These are phyloP conservation scores for Manis javanica DNA, from an alignment of 2,797 vertebrate species.

Conservation along the genomic window DNA sequence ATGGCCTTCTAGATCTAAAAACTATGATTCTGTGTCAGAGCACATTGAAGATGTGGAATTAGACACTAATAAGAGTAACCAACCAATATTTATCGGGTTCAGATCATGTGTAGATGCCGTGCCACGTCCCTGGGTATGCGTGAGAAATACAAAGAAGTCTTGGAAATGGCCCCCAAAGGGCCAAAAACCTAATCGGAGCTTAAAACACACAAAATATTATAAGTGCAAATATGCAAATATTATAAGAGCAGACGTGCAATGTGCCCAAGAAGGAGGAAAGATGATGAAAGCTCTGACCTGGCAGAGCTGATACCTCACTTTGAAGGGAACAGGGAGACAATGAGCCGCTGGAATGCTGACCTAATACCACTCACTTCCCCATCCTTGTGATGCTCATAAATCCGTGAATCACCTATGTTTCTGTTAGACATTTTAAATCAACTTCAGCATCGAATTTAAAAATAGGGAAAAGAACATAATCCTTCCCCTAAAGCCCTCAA, in stretches of 20 bases:
- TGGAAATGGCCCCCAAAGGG: not conserved
- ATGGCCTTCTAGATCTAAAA: not conserved
- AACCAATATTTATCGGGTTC: not conserved
- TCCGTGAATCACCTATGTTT: not conserved
- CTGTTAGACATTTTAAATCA: constrained; percentile 1
- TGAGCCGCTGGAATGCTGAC: not conserved
- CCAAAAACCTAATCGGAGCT: not conserved
- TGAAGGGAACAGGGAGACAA: not conserved
- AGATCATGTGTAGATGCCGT: not conserved
- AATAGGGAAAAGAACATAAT: constrained; percentile 31
- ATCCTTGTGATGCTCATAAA: not conserved
- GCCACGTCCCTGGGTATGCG: not conserved
- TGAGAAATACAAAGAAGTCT: not conserved
- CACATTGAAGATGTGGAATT: not conserved
- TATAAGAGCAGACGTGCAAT: not conserved
- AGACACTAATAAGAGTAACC: not conserved
- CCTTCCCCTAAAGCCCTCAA: not conserved
- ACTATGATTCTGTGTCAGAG: not conserved
- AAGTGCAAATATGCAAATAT: not conserved
- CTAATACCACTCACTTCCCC: not conserved
- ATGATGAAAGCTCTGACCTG: not conserved
- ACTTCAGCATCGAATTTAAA: not conserved
- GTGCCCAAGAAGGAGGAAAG: not conserved
- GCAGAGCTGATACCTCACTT: not conserved
- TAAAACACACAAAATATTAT: not conserved